Conservation (phyloP, 2,797 vertebrate species). For the Melanotaenia nigrans region DNA sequence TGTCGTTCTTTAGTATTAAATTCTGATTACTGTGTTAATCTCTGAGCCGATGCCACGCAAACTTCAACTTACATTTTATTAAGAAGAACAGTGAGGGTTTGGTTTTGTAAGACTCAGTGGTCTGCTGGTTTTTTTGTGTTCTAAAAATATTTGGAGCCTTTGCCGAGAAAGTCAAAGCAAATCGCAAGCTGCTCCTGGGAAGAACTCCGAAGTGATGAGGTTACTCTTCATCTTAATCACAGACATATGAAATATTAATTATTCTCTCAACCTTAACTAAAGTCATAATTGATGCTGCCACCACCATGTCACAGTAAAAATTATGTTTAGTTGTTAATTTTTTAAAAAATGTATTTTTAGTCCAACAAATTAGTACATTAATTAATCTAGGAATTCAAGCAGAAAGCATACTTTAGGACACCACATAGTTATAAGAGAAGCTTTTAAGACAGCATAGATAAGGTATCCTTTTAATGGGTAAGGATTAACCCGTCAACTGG, state of each 20-base stretch:
- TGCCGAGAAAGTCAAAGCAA: background rate
- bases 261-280: background rate
- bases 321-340: too few relatives aligned
- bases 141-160: background rate
- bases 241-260: background rate
- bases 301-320: too few relatives aligned
- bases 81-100: background rate
- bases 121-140: background rate
- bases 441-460: too few relatives aligned
- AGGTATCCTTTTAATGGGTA: too few relatives aligned
- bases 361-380: too few relatives aligned
- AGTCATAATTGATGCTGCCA: too few relatives aligned
- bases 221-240: too few relatives aligned
- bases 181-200: background rate
- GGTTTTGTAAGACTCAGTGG: background rate
- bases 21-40: background rate
- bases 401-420: too few relatives aligned
- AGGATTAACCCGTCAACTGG: too few relatives aligned
- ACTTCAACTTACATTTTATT: background rate
- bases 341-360: too few relatives aligned
- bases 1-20: slow-evolving; percentile 10
- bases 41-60: background rate
- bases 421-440: too few relatives aligned
- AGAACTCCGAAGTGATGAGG: background rate
- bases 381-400: too few relatives aligned